Evolutionary conservation across 1,140 invertebrate genomes (phyloP), one percentile per base, ranked within the genome.

Genomic region (Formica exsecta): DNA sequence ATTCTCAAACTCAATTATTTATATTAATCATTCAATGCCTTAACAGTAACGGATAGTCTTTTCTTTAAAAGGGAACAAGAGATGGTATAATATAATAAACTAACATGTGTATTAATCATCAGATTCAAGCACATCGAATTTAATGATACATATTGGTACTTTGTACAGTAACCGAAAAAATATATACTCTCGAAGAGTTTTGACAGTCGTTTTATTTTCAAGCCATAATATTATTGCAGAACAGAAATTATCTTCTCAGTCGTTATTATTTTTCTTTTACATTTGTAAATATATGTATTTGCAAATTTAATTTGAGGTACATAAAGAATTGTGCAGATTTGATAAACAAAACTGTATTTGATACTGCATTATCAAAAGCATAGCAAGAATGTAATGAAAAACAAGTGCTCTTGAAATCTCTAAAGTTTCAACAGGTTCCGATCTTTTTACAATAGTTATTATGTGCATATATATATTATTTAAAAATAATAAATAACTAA

Each of bases 251-350:
- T 25, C 48, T 16, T 36, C 11, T 48, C 19, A 57, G 66, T 38
- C 22, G 5, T 5, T 57, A 68, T 80, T 68, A 66, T 25, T 68
- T 79, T 79, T 16, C 1, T 57, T n/a, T 57, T 41, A 29, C 25
- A 38, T 19, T 68, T 81, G 16, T 70, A 81, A 80, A 38, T 68
- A 70, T 41, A 70, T 70, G 29, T 32, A 44, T 25, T 59, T 57
- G 16, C 22, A 32, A 57, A 22, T 83, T 19, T 61, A 73, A 73
- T 73, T n/a, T 61, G 1, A 73, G 48, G 7, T 71, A 71, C 25
- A 71, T 70, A 38, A 62, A 77, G 19, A 65, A 36, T 41, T 59
- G 16, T 80, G 22, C 32, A 19, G 0, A 41, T 80, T 54, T 64
- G 25, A 32, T 64, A 41, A 70, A 80, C 1, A 7, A 80, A 68